phyloP scores from a whole-genome alignment of 2,113 vertebrate genomes.

The Mola mola region DNA sequence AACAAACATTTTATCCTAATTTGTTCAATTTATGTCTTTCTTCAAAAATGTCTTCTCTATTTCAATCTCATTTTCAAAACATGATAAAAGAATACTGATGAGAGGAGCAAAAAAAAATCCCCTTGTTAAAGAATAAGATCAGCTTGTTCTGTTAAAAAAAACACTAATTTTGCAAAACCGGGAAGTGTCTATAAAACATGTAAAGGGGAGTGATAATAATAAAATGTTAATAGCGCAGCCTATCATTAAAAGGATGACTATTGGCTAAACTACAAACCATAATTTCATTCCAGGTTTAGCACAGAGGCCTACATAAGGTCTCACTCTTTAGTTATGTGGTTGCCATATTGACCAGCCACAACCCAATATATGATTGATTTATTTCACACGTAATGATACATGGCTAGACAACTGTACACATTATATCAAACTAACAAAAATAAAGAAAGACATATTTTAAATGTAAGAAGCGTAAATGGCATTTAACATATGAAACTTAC shows the following conservation, averaged over 20 bases:
- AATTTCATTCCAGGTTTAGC: constrained; percentile 66
- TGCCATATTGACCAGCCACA: constrained; percentile 72
- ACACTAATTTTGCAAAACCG: constrained; percentile 39
- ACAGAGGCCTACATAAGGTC: constrained; percentile 57
- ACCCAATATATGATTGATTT: constrained; percentile 82
- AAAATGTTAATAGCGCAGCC: constrained; percentile 57
- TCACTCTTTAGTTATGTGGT: constrained; percentile 58
- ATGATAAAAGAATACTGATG: constrained; percentile 17
- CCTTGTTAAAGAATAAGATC: constrained; percentile 29
- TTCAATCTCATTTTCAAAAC: constrained; percentile 23
- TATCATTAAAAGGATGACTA: constrained; percentile 69
- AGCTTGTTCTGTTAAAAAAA: constrained; percentile 42
- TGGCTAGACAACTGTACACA: constrained; percentile 84
- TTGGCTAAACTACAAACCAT: constrained; percentile 68
- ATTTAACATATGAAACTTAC: constrained; percentile 83
- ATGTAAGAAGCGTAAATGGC: constrained; percentile 81
- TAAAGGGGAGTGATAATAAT: too few species aligned
- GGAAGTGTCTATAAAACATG: constrained; percentile 58
- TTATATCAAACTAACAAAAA: constrained; percentile 84
- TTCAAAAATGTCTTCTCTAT: constrained; percentile 1
- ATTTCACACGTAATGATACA: constrained; percentile 83
- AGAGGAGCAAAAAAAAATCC: constrained; percentile 39
- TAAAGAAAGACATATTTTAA: constrained; percentile 81
- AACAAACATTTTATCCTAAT: constrained; percentile 80
- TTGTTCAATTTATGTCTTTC: background rate